Conservation (phyloP, 1,140 invertebrate species). For the Vollenhovia emeryi region DNA sequence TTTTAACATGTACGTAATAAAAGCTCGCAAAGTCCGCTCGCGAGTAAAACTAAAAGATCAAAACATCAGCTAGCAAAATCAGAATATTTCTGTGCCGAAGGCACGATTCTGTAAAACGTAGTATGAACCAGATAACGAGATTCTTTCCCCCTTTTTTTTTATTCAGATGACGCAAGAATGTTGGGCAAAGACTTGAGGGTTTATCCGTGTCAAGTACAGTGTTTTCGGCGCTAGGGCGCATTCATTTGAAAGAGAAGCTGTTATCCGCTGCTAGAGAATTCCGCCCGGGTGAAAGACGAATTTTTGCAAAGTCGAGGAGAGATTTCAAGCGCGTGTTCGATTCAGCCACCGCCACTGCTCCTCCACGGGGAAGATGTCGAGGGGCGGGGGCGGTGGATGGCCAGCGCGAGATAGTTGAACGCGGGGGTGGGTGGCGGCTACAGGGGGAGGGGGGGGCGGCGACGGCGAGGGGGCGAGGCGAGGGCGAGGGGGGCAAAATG, state of each 20-base stretch:
- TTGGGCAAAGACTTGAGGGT: background rate
- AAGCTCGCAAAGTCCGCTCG: background rate
- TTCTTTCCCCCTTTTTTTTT: no score
- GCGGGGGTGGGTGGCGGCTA: constrained; percentile 16
- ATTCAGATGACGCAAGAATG: background rate
- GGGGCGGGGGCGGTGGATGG: constrained; percentile 14
- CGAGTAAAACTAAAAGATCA: background rate
- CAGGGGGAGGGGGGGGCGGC: constrained; percentile 22
- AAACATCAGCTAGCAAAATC: background rate
- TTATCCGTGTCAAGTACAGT: background rate
- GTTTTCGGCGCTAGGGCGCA: background rate
- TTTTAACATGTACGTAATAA: no score
- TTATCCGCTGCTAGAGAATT: background rate
- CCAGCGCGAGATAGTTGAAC: constrained; percentile 31
- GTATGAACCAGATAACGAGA: background rate
- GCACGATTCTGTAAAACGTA: background rate
- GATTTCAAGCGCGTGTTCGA: constrained; percentile 42
- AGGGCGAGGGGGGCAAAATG: constrained; percentile 70
- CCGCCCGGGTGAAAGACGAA: background rate
- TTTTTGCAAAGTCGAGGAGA: constrained; percentile 36
- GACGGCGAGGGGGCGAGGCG: constrained; percentile 44
- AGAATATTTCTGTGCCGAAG: background rate
- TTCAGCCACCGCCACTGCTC: constrained; percentile 19
- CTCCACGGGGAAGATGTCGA: constrained; percentile 60
- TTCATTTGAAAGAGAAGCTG: background rate